phyloP scores from a whole-genome alignment of 2,113 vertebrate species.

The Cyprinus carpio region DNA sequence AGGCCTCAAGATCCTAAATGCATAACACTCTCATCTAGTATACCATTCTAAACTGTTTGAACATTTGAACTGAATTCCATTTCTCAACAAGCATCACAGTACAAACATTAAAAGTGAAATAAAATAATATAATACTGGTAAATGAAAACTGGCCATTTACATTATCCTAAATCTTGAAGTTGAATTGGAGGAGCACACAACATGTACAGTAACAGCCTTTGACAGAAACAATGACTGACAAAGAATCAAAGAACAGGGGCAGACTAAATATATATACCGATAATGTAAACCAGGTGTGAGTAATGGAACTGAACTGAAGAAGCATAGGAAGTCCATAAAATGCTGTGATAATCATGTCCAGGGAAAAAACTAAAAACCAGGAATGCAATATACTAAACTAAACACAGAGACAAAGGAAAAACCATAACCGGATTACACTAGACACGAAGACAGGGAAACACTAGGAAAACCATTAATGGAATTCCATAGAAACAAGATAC shows the following conservation, averaged over 20 bases:
- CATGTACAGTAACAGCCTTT: neutral
- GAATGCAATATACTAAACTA: neutral
- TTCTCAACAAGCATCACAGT: constrained; percentile 15
- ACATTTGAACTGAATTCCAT: constrained; percentile 1
- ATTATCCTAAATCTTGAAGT: neutral
- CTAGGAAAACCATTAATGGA: neutral
- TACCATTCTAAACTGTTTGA: constrained; percentile 8
- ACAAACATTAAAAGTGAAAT: neutral
- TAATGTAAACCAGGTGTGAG: neutral
- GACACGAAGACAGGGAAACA: neutral
- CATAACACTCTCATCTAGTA: neutral
- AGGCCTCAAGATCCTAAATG: constrained; percentile 4
- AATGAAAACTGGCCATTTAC: neutral
- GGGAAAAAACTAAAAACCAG: neutral
- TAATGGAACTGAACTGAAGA: neutral
- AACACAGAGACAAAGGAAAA: neutral
- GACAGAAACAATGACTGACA: neutral
- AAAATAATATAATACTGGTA: neutral
- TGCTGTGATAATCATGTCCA: neutral
- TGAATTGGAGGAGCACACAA: neutral
- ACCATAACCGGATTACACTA: neutral
- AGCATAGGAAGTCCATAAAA: neutral
- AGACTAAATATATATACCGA: neutral
- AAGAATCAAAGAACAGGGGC: neutral
- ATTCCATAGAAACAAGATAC: neutral